Conservation (phyloP, 2,113 vertebrate species). For the Caranx ignobilis region DNA sequence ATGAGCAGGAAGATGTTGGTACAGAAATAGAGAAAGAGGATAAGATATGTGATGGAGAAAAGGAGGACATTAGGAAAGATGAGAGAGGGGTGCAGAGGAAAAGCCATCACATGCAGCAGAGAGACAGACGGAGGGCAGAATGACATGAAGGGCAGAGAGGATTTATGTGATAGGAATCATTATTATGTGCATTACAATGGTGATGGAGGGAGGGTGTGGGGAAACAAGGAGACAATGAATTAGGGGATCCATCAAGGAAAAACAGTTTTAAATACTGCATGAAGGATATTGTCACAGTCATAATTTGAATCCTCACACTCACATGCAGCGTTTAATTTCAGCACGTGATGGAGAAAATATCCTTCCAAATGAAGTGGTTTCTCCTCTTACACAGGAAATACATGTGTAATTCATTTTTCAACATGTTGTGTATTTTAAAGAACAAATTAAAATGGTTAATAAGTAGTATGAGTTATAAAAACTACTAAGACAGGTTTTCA, state of each 20-base stretch:
- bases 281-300: slow-evolving; percentile 15
- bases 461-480: too few relatives aligned
- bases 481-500: too few relatives aligned
- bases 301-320: neutral
- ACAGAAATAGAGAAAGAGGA: slow-evolving; percentile 47
- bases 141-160: slow-evolving; percentile 62
- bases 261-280: slow-evolving; percentile 13
- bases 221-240: slow-evolving; percentile 19
- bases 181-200: slow-evolving; percentile 34
- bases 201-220: slow-evolving; percentile 16
- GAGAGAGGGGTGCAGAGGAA: slow-evolving; percentile 28
- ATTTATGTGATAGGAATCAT: slow-evolving; percentile 55
- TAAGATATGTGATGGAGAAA: slow-evolving; percentile 24
- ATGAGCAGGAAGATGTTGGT: slow-evolving; percentile 5
- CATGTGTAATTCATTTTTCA: neutral
- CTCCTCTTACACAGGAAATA: neutral
- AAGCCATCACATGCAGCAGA: slow-evolving; percentile 32
- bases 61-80: slow-evolving; percentile 26
- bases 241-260: slow-evolving; percentile 11
- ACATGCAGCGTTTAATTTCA: neutral
- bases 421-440: neutral
- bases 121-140: slow-evolving; percentile 15
- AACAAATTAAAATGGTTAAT: too few relatives aligned
- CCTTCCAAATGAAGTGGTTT: neutral
- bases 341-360: neutral